These are phyloP conservation scores for Drosophila orena DNA, from an alignment of 1,140 invertebrate genomes.

Conservation along the genomic window DNA sequence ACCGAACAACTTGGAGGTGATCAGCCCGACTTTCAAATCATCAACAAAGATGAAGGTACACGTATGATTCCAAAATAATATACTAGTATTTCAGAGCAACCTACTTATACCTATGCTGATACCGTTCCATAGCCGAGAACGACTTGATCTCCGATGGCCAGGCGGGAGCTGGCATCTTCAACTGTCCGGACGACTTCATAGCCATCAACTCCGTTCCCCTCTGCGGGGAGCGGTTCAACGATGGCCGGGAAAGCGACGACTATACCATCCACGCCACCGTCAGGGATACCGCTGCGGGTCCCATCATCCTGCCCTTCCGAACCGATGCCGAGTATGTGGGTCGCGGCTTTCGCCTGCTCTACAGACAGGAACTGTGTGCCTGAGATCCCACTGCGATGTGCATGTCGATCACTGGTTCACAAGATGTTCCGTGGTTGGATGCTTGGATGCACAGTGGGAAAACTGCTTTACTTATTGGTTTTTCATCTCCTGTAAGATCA, in stretches of 20 bases:
- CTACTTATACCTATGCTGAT: too few species aligned
- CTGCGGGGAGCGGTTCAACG: conserved; percentile 91
- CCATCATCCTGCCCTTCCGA: conserved; percentile 86
- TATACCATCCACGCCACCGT: conserved; percentile 89
- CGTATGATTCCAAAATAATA: conserved; percentile 75
- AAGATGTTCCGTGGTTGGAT: conserved; percentile 8
- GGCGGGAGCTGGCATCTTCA: conserved; percentile 89
- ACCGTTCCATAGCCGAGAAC: conserved; percentile 51
- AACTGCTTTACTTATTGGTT: not conserved
- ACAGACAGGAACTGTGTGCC: conserved; percentile 86
- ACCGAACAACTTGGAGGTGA: conserved; percentile 86
- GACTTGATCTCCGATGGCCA: conserved; percentile 87
- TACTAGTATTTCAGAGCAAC: not conserved
- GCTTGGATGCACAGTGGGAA: conserved; percentile 6
- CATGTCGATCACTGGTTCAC: conserved; percentile 23
- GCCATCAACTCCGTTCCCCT: conserved; percentile 88
- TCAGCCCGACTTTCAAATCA: conserved; percentile 87
- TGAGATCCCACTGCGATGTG: conserved; percentile 30
- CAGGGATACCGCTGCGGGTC: conserved; percentile 87
- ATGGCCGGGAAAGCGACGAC: conserved; percentile 87
- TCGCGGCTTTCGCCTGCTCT: conserved; percentile 86
- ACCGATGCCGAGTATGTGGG: conserved; percentile 86
- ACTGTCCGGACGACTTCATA: conserved; percentile 91
- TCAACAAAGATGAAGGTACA: conserved; percentile 88
- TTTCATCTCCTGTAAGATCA: too few species aligned